Conservation (phyloP, 2,797 vertebrate genomes). For the Pachyuromys duprasi region DNA sequence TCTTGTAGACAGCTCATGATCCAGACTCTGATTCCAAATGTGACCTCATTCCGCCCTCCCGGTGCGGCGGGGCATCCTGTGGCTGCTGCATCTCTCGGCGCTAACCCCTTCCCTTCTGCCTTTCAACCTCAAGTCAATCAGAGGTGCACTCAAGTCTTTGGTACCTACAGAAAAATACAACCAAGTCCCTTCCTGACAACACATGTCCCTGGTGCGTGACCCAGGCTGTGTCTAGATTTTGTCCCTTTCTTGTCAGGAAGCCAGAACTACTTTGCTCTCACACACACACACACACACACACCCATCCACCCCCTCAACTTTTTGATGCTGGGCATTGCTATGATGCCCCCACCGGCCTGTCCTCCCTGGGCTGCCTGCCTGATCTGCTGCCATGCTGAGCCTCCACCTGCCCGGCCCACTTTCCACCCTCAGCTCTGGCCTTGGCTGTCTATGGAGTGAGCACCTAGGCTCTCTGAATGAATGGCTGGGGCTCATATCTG, state of each 20-base stretch:
- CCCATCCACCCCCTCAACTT: too few species aligned
- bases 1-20: neutral
- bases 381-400: fast-evolving
- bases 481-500: fast-evolving
- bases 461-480: fast-evolving
- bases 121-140: neutral
- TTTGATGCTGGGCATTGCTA: neutral
- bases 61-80: fast-evolving
- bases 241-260: neutral
- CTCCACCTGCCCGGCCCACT: fast-evolving
- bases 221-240: too few species aligned
- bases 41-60: too few species aligned
- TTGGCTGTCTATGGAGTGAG: fast-evolving
- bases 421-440: neutral
- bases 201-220: fast-evolving
- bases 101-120: neutral
- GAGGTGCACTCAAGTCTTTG: neutral
- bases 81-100: fast-evolving
- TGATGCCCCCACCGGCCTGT: neutral
- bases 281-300: neutral
- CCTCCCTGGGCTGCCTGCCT: too few species aligned
- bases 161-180: neutral
- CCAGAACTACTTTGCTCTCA: too few species aligned
- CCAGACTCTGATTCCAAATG: fast-evolving
- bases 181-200: neutral